Evolutionary conservation across 2,888 invertebrate genomes (phyloP).

Genomic region (Andrena bicolor): DNA sequence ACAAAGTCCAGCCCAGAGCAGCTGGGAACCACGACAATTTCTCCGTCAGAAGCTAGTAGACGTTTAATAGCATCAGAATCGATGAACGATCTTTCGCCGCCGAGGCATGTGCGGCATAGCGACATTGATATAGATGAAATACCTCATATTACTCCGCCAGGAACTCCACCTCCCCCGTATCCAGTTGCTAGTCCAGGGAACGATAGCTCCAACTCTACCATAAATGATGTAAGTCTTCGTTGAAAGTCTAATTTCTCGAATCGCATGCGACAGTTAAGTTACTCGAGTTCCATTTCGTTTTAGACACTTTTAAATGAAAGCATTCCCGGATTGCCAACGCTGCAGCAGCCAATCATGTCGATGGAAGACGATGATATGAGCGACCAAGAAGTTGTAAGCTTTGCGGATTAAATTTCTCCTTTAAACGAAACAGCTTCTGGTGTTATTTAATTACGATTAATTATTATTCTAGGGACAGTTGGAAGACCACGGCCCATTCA

Average conservation of each 20-base stretch:
- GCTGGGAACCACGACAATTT: slow-evolving; percentile 82
- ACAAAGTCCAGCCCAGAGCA: slow-evolving; percentile 89
- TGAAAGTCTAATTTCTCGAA: background rate
- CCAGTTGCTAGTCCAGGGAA: slow-evolving; percentile 84
- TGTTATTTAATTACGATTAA: slow-evolving; percentile 1
- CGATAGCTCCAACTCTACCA: slow-evolving; percentile 75
- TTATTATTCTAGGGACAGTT: slow-evolving; percentile 88
- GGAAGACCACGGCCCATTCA: slow-evolving; percentile 96
- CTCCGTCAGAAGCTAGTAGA: slow-evolving; percentile 84
- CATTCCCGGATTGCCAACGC: slow-evolving; percentile 80
- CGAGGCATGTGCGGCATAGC: slow-evolving; percentile 73
- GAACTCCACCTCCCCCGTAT: slow-evolving; percentile 96
- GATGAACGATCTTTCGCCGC: slow-evolving; percentile 86
- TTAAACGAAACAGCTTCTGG: background rate
- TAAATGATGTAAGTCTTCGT: slow-evolving; percentile 76
- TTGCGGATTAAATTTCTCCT: background rate
- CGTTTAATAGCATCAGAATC: slow-evolving; percentile 88
- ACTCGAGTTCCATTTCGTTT: background rate
- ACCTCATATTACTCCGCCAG: slow-evolving; percentile 88
- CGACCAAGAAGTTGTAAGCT: slow-evolving; percentile 92
- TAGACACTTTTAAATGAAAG: slow-evolving; percentile 75
- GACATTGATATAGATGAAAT: slow-evolving; percentile 84
- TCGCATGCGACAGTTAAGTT: background rate
- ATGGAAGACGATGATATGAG: slow-evolving; percentile 98
- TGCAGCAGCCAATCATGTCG: slow-evolving; percentile 94